A percentile compares a stretch with the other conserved stretches of the same genome.
Evolutionary conservation across 2,113 vertebrate genomes (phyloP).

Genomic region (Apaloderma vittatum): DNA sequence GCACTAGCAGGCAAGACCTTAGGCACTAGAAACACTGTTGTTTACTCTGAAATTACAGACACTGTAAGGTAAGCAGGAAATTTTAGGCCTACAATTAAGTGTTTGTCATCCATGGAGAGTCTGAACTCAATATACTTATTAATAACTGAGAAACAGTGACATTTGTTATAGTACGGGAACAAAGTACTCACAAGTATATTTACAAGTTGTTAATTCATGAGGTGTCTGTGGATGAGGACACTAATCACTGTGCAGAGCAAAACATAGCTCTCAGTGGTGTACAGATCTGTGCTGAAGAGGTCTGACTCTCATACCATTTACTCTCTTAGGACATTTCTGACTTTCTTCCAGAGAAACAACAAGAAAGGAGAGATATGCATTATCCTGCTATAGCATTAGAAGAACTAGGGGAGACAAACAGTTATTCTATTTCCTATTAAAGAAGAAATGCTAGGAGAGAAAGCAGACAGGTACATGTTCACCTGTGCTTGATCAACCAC

Average conservation of each 20-base stretch:
- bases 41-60: background rate
- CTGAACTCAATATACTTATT: background rate
- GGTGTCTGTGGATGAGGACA: background rate
- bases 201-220: background rate
- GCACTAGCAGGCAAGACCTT: background rate
- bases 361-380: background rate
- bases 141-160: background rate
- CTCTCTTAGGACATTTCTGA: background rate
- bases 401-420: background rate
- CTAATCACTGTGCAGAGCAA: background rate
- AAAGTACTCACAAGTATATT: background rate
- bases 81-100: background rate
- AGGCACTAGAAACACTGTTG: background rate
- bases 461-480: background rate
- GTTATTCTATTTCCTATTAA: background rate
- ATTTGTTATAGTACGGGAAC: background rate
- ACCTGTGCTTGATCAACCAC: background rate
- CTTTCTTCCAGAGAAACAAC: background rate
- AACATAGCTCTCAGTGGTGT: background rate
- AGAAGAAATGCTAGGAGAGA: background rate
- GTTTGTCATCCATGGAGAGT: background rate
- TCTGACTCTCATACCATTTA: accelerated
- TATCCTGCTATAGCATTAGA: background rate
- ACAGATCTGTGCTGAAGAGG: background rate
- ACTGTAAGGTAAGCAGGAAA: background rate